Percentiles rank a stretch among this genome's conserved stretches.
phyloP scores from a whole-genome alignment of 2,888 invertebrate species.

The Cosmopolites sordidus region DNA sequence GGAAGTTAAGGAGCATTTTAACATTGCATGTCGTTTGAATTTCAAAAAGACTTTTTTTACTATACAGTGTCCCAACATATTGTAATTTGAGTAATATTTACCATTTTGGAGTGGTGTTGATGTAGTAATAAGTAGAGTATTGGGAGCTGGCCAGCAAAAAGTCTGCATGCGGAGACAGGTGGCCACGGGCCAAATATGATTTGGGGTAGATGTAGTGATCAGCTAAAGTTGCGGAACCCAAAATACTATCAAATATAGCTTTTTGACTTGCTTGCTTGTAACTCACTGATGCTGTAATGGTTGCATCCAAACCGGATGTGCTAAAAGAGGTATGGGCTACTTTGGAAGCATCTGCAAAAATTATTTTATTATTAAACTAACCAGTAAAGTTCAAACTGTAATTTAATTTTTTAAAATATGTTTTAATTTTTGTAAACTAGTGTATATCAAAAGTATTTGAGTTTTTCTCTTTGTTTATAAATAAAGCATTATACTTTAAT shows the following conservation, averaged over 20 bases:
- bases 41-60: too few species aligned
- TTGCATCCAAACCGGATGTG: slow-evolving; percentile 38
- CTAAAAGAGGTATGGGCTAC: slow-evolving; percentile 42
- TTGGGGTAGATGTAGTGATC: slow-evolving; percentile 40
- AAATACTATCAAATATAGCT: slow-evolving; percentile 39
- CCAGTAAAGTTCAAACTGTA: too few species aligned
- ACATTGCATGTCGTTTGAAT: too few species aligned
- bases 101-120: slow-evolving; percentile 54
- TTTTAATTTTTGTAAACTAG: too few species aligned
- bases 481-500: too few species aligned
- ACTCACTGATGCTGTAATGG: slow-evolving; percentile 28
- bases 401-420: too few species aligned
- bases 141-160: slow-evolving; percentile 50
- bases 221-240: slow-evolving; percentile 38
- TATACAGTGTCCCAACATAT: too few species aligned
- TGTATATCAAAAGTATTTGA: too few species aligned
- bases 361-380: too few species aligned
- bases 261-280: slow-evolving; percentile 43
- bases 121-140: slow-evolving; percentile 51
- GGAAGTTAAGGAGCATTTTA: too few species aligned
- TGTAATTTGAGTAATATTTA: slow-evolving; percentile 32
- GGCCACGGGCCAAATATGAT: slow-evolving; percentile 49
- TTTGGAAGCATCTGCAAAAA: slow-evolving; percentile 37
- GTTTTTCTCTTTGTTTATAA: too few species aligned
- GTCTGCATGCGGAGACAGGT: slow-evolving; percentile 53